Evolutionary conservation across 2,888 invertebrate genomes (phyloP), one percentile per base, ranked within the genome.

Genomic region (Charanyca ferruginea): DNA sequence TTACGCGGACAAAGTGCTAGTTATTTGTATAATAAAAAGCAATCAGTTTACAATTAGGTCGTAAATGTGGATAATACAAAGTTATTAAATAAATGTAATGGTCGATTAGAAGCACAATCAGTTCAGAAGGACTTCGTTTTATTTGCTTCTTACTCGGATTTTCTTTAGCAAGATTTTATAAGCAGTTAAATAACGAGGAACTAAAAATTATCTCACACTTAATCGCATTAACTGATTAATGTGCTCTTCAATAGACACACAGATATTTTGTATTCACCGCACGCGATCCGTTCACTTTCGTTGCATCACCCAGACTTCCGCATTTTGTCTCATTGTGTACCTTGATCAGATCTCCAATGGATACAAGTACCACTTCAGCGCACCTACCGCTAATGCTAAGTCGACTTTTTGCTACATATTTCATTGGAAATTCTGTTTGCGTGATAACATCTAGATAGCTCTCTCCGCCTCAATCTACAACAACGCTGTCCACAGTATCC

Each of bases 371-470:
- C 54, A 63, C 51, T 53, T 42, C 53, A 55, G 77, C 77, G 81
- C 75, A 79, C 73, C 68, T 64, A 58, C 73, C 57, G 54, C 79
- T 72, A 79, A 73, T 77, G 75, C 66, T 73, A 80, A 74, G 70
- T 71, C 68, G 51, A 52, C 77, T 84, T 85, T 88, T 88, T 88
- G 85, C 86, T 79, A 89, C 86, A 89, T 90, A 87, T 89, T 90
- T 90, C 90, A 90, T 90, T 92, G 90, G 92, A 93, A 93, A 93
- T 91, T 91, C 88, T 84, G 79, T 80, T 91, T 83, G 94, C 92
- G 93, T 93, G 92, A 83, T 80, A 70, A 63, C 67, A 78, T 77
- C 42, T 61, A 73, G 68, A 72, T 66, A 83, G 85, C 90, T 91
- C 91, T 92, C 93, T 91, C 93, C 81, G 68, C 67, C 73, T 75